Evolutionary conservation across 1,140 invertebrate species (phyloP), one percentile per base, ranked within the genome.

Genomic region (Papilio glaucus): DNA sequence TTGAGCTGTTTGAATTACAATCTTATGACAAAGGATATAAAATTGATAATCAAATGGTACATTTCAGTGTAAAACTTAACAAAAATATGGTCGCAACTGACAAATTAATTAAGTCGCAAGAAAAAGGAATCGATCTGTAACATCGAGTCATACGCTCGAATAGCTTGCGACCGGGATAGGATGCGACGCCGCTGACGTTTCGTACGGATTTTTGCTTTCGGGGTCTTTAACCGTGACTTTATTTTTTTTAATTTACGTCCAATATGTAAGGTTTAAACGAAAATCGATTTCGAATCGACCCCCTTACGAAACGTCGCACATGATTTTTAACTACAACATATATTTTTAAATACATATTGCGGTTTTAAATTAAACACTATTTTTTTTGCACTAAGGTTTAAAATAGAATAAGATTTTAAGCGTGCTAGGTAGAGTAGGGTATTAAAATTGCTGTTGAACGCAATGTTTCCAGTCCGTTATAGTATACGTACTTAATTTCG

Each of bases 41-140:
- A 60, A 57, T 73, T 73, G 67, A 72, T n/a, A 61, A 49, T 69
- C 71, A 7, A 24, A 39, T 70, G 61, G 38, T 61, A 8, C 21
- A 53, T 39, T 45, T n/a, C 21, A 26, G 12, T 61, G 60, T 26
- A 71, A 21, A 67, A 70, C 41, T 39, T 65, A 57, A 42, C 61
- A 78, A 81, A 82, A 82, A 80, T 72, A 68, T 74, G 61, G 73
- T 69, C 69, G 72, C 65, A 71, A 72, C 70, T 77, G 77, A 82
- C 75, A 83, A 84, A 81, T 85, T 85, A 86, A 86, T 86, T 82
- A 85, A 85, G 83, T 79, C 76, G 80, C 80, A 77, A 74, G 74
- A 74, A 71, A 78, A 76, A 71, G 72, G 72, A 81, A 86, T 86
- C 78, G 80, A 83, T 79, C 77, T 82, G 85, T 78, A 79, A 76